A percentile compares a stretch with the other conserved stretches of the same genome.
Conservation (phyloP, 2,888 invertebrate genomes). For the Athripsodes cinereus region DNA sequence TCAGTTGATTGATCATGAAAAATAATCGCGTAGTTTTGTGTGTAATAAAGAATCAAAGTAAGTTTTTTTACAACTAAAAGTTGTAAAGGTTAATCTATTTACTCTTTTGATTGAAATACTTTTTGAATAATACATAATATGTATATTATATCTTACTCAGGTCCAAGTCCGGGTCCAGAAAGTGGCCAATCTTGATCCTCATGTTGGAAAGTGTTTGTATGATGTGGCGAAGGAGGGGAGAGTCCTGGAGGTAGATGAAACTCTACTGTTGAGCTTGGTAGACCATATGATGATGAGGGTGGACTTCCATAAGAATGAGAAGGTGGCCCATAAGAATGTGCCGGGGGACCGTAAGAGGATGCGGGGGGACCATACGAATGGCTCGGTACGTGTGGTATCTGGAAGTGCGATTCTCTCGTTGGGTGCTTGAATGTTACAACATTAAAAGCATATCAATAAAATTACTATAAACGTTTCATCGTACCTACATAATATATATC, state of each 20-base stretch:
- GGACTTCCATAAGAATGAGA: constrained; percentile 21
- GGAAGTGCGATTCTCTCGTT: neutral
- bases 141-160: constrained; percentile 53
- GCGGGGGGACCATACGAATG: constrained; percentile 24
- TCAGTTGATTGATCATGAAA: no score
- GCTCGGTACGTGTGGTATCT: constrained; percentile 1
- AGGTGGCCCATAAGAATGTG: constrained; percentile 31
- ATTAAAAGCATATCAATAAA: no score
- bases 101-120: no score
- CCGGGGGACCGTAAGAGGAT: neutral
- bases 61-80: no score
- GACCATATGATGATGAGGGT: constrained; percentile 29
- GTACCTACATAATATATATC: no score
- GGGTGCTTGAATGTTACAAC: no score
- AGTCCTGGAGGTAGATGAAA: constrained; percentile 30
- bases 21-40: no score
- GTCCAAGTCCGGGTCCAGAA: constrained; percentile 57
- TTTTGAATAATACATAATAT: no score
- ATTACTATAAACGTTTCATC: no score
- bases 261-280: constrained; percentile 1
- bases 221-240: constrained; percentile 29
- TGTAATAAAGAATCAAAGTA: no score
- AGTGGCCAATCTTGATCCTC: constrained; percentile 53
- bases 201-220: constrained; percentile 32
- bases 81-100: no score